Percentiles rank a stretch among this genome's conserved stretches.
Conservation (phyloP, 2,888 invertebrate species). For the Zygothrica quintamaculata region DNA sequence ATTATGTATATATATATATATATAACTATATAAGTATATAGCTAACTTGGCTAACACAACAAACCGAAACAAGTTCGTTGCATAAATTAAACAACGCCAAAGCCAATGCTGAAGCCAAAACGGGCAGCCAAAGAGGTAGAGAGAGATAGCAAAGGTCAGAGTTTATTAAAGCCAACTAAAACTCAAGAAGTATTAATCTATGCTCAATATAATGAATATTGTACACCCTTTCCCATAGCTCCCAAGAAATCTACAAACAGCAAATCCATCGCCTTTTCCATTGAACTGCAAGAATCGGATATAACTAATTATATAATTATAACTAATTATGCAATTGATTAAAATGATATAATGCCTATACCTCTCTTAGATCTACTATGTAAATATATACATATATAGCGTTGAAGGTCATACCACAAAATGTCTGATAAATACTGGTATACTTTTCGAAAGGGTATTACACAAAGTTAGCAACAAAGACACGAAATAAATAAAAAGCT, state of each 20-base stretch:
- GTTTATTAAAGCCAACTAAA: constrained; percentile 46
- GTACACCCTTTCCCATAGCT: background rate
- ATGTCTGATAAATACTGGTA: background rate
- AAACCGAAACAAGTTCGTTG: constrained; percentile 81
- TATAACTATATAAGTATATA: constrained; percentile 20
- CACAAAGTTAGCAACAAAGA: constrained; percentile 71
- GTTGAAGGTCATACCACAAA: too few species aligned
- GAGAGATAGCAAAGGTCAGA: constrained; percentile 46
- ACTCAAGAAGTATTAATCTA: constrained; percentile 1
- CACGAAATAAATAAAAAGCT: constrained; percentile 73
- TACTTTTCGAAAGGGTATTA: constrained; percentile 5
- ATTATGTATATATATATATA: constrained; percentile 4
- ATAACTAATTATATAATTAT: too few species aligned
- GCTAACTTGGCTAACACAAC: constrained; percentile 7
- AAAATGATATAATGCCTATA: too few species aligned
- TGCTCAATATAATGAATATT: too few species aligned
- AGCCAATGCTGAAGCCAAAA: constrained; percentile 33
- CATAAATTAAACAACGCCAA: constrained; percentile 76
- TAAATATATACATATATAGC: too few species aligned
- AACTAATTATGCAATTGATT: too few species aligned
- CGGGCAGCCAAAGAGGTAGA: constrained; percentile 31
- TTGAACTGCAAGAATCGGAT: too few species aligned
- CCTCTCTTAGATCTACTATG: too few species aligned
- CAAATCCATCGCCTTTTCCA: too few species aligned
- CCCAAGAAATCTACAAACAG: too few species aligned